Conservation (phyloP, 2,888 invertebrate genomes). For the Cyclophora albipunctata region DNA sequence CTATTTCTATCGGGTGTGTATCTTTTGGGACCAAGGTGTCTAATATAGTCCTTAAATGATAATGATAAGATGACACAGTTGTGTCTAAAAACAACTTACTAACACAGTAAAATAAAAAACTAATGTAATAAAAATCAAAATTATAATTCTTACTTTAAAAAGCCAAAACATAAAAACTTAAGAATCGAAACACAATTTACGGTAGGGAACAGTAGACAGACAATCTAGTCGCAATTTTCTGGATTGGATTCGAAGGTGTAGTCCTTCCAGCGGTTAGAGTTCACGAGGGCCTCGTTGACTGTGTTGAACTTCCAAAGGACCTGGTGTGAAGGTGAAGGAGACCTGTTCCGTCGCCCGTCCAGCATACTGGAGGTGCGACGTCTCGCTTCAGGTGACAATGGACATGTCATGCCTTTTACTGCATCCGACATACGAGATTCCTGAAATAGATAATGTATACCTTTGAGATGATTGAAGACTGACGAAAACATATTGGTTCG, state of each 20-base stretch:
- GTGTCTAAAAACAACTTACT: neutral
- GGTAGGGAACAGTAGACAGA: no score
- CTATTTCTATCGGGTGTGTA: slow-evolving; percentile 67
- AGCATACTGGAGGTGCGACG: slow-evolving; percentile 48
- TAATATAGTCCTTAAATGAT: slow-evolving; percentile 8
- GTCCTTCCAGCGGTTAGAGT: slow-evolving; percentile 53
- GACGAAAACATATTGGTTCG: no score
- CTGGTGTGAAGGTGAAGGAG: slow-evolving; percentile 36
- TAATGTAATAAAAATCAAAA: neutral
- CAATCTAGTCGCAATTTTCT: neutral
- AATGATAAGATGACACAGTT: slow-evolving; percentile 11
- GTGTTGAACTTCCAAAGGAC: slow-evolving; percentile 61
- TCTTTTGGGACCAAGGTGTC: slow-evolving; percentile 45
- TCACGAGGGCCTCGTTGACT: slow-evolving; percentile 54
- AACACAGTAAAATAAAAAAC: neutral
- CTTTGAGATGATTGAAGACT: no score
- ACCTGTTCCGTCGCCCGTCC: slow-evolving; percentile 39
- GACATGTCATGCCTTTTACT: slow-evolving; percentile 34
- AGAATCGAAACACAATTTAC: no score
- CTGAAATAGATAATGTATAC: slow-evolving; percentile 22
- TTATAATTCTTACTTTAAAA: no score
- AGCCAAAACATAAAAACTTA: no score
- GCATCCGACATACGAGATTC: slow-evolving; percentile 31
- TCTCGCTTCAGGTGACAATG: slow-evolving; percentile 49
- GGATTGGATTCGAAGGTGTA: slow-evolving; percentile 41